Percentiles rank a stretch among this genome's conserved stretches.
phyloP scores from a whole-genome alignment of 2,113 vertebrate species.

The Amia ocellicauda region DNA sequence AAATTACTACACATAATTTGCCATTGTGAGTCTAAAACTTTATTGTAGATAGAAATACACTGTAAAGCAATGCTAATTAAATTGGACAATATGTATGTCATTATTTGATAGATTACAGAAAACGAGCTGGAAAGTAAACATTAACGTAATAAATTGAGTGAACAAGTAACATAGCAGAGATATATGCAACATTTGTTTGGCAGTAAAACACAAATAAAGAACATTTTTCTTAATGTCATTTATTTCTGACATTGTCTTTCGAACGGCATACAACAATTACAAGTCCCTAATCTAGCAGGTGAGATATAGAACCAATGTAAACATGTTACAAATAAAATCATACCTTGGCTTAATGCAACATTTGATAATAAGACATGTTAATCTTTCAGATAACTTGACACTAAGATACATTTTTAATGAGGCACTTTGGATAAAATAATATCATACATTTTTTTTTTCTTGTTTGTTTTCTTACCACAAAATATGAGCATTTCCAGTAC shows the following conservation, averaged over 20 bases:
- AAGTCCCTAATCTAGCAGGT: no score
- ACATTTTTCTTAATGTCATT: not conserved
- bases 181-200: not conserved
- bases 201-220: not conserved
- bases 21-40: not conserved
- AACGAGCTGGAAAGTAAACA: not conserved
- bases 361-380: no score
- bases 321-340: no score
- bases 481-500: no score
- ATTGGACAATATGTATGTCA: not conserved
- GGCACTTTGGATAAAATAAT: no score
- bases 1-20: no score
- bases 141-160: not conserved
- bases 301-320: no score
- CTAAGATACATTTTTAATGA: no score
- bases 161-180: not conserved
- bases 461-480: no score
- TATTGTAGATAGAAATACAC: constrained; percentile 8
- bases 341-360: no score
- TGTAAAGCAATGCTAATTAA: not conserved
- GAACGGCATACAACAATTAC: not conserved
- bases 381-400: no score
- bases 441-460: no score
- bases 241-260: not conserved
- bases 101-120: not conserved